Conservation (phyloP, 2,113 vertebrate genomes). For the Perca fluviatilis region DNA sequence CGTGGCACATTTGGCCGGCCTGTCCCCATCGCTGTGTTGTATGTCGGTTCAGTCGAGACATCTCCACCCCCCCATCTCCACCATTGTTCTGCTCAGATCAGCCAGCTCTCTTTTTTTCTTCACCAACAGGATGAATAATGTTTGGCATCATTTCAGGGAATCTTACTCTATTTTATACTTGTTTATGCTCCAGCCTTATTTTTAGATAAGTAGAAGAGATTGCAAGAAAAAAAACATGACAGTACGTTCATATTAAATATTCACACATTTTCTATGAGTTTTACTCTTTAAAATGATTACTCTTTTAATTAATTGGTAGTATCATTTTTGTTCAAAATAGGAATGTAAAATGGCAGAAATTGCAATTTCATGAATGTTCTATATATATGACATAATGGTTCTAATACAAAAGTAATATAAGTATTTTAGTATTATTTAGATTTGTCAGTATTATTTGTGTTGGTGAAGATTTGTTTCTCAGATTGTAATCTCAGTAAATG, state of each 20-base stretch:
- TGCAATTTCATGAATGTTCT: not conserved
- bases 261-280: not conserved
- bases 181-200: not conserved
- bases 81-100: conserved; percentile 57
- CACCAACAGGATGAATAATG: not conserved
- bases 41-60: conserved; percentile 43
- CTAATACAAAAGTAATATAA: not conserved
- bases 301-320: not conserved
- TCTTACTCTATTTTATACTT: not conserved
- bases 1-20: conserved; percentile 48
- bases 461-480: not conserved
- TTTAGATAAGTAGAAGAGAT: not conserved
- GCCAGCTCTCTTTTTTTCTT: conserved; percentile 30
- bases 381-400: not conserved
- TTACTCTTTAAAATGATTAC: not conserved
- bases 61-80: conserved; percentile 30
- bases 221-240: not conserved
- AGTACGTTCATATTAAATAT: not conserved
- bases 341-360: not conserved
- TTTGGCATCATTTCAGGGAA: not conserved
- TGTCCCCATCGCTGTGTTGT: conserved; percentile 33
- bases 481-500: not conserved
- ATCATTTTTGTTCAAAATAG: not conserved
- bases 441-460: conserved; percentile 15
- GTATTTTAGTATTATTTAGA: not conserved